Conservation (phyloP, 1,140 invertebrate species). For the Pinna nobilis region DNA sequence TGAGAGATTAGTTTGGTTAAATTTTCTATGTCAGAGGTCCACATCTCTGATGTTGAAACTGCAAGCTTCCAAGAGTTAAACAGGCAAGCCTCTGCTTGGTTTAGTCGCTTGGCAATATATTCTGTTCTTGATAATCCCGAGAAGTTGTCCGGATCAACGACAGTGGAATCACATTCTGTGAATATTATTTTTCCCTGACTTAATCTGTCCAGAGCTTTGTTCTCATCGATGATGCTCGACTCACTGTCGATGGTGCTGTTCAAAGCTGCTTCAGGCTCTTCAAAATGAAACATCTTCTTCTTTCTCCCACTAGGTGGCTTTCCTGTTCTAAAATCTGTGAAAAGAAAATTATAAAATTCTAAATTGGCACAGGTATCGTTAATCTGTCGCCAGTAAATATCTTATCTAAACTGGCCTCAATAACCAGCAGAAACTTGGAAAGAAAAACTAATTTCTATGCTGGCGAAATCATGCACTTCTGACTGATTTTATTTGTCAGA, state of each 20-base stretch:
- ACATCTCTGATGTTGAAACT: constrained; percentile 59
- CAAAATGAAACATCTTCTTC: constrained; percentile 55
- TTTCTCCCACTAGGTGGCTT: constrained; percentile 19
- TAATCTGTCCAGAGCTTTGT: constrained; percentile 29
- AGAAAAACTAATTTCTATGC: no score
- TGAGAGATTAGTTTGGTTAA: constrained; percentile 55
- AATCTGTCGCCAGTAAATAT: no score
- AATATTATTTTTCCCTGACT: constrained; percentile 69
- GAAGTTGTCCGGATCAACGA: constrained; percentile 29
- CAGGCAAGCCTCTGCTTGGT: constrained; percentile 43
- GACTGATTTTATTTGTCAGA: no score
- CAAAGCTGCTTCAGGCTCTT: constrained; percentile 52
- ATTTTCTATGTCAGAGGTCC: constrained; percentile 65
- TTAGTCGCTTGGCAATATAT: constrained; percentile 25
- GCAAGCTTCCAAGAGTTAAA: constrained; percentile 68
- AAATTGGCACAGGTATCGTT: no score
- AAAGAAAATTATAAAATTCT: background rate
- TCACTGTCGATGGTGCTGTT: constrained; percentile 64
- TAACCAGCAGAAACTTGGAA: no score
- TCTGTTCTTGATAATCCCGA: constrained; percentile 21
- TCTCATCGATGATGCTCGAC: constrained; percentile 28
- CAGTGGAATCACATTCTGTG: constrained; percentile 52
- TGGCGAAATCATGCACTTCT: no score
- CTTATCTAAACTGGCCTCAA: no score
- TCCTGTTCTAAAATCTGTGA: constrained; percentile 19